Base-by-base conservation (phyloP, 2,888 invertebrate genomes). In the Eupelmus urozonus region DNA sequence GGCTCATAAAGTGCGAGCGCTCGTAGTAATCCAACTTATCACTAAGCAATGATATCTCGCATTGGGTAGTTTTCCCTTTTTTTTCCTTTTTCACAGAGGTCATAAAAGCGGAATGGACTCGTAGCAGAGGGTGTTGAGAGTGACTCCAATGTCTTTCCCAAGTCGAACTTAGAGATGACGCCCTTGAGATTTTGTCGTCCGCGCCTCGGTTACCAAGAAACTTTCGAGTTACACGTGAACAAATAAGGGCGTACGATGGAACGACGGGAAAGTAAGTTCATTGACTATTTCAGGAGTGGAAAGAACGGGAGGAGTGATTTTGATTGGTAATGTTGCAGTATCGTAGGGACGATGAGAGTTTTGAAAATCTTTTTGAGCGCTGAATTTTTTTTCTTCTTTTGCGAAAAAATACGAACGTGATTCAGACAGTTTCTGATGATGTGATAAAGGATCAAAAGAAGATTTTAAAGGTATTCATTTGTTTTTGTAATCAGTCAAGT, bases 31-130 rank as follows among this genome's bases (percentile, higher is more conserved):
- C 60, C 16, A 49, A 60, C 49, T 74, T 74, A 67, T 74, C 49
- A 51, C 2, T 45, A 2, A 45, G 16, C 16, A 16, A 45, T 45
- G 16, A 13, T 16, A 16, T 13, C 45, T 2, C 16, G 16, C 16
- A 7, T 13, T 13, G 16, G 16, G 45, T 45, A 45, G 13, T 45
- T 51, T 29, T 67, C 23, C 2, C 11, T 34, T 27, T 62, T 23
- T n/a, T 20, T 27, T 51, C 40, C 16, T 2, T 18, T 13, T 16
- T 45, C 16, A 13, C 45, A 42, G 16, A 20, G 29, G 11, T 34
- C n/a, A 57, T 76, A 70, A 76, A 75, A 70, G 13, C 13, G 29
- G 63, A 27, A 76, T 76, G 62, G 45, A 49, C 29, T 45, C 18
- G 27, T 5, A 25, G 13, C 25, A 49, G 49, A 53, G 18, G 23